Percentiles rank a stretch among this genome's conserved stretches.
These are phyloP conservation scores for Akabosia matsudoensis DNA, from an alignment of 1,140 invertebrate genomes.

Conservation along the genomic window DNA sequence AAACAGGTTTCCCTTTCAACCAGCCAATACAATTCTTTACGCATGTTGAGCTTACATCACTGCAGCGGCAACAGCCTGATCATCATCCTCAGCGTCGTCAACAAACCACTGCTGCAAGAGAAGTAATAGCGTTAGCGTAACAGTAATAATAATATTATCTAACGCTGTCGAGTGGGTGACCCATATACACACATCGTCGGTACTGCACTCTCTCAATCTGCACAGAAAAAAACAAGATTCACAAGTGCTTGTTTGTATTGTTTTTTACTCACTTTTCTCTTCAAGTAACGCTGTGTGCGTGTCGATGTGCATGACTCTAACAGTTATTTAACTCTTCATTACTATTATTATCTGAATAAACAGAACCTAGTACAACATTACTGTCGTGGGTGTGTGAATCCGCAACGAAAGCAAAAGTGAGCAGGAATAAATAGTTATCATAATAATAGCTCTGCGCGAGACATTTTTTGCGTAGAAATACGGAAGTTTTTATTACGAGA, in stretches of 20 bases:
- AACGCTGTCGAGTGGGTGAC: constrained; percentile 17
- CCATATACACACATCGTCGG: constrained; percentile 11
- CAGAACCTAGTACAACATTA: neutral
- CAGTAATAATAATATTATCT: constrained; percentile 20
- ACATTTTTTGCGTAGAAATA: constrained; percentile 3
- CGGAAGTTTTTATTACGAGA: constrained; percentile 11
- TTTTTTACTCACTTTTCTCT: constrained; percentile 17
- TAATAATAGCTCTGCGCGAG: constrained; percentile 13
- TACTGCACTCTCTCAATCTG: constrained; percentile 10
- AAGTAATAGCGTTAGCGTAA: neutral
- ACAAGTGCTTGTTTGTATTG: constrained; percentile 16
- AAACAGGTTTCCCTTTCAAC: constrained; percentile 17
- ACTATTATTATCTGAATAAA: too few relatives aligned
- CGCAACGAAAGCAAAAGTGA: constrained; percentile 14
- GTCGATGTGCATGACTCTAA: too few relatives aligned
- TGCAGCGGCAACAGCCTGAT: too few relatives aligned
- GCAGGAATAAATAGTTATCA: too few relatives aligned
- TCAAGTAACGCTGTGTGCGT: neutral
- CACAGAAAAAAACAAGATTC: neutral
- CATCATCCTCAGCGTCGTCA: neutral
- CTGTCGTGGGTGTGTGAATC: constrained; percentile 10
- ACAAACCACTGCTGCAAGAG: too few relatives aligned
- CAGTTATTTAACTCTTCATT: too few relatives aligned
- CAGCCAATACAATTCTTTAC: constrained; percentile 8
- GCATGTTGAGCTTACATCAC: constrained; percentile 4